These are phyloP conservation scores for Anguilla japonica DNA, from an alignment of 2,113 vertebrate genomes.

Conservation along the genomic window DNA sequence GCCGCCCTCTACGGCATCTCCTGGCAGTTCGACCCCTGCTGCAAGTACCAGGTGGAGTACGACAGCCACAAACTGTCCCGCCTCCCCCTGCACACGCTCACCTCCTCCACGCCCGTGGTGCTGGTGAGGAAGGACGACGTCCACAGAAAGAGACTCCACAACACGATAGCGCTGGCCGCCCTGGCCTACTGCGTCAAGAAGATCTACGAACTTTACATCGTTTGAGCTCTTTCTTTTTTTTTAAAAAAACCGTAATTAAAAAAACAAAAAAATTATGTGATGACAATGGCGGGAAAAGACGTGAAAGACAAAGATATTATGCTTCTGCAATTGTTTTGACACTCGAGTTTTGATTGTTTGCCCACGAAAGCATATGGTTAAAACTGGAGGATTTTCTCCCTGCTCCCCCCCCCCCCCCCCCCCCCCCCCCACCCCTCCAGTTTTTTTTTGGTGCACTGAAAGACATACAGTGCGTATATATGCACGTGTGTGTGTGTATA, in stretches of 20 bases:
- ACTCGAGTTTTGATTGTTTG: slow-evolving; percentile 70
- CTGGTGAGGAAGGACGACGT: slow-evolving; percentile 97
- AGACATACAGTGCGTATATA: slow-evolving; percentile 65
- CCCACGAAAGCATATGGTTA: slow-evolving; percentile 75
- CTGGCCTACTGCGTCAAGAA: slow-evolving; percentile 98
- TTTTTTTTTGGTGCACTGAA: slow-evolving; percentile 59
- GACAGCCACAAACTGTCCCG: slow-evolving; percentile 97
- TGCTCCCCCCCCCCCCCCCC: slow-evolving; percentile 12
- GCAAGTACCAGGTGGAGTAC: slow-evolving; percentile 99
- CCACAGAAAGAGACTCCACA: slow-evolving; percentile 99
- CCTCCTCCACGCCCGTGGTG: slow-evolving; percentile 94
- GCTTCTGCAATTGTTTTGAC: slow-evolving; percentile 35
- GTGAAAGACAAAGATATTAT: background rate
- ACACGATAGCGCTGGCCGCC: slow-evolving; percentile 96
- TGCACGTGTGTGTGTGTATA: slow-evolving; percentile 59
- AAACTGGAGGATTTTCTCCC: slow-evolving; percentile 61
- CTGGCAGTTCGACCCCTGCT: slow-evolving; percentile 98
- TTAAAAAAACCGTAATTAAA: slow-evolving; percentile 41
- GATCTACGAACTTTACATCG: slow-evolving; percentile 93
- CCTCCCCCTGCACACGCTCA: slow-evolving; percentile 98
- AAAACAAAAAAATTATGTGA: slow-evolving; percentile 20
- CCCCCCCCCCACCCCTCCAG: too few species aligned
- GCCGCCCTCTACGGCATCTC: slow-evolving; percentile 96
- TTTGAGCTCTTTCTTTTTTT: slow-evolving; percentile 75
- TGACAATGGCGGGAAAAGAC: background rate